phyloP scores from a whole-genome alignment of 1,140 invertebrate species.

The Myzus persicae region DNA sequence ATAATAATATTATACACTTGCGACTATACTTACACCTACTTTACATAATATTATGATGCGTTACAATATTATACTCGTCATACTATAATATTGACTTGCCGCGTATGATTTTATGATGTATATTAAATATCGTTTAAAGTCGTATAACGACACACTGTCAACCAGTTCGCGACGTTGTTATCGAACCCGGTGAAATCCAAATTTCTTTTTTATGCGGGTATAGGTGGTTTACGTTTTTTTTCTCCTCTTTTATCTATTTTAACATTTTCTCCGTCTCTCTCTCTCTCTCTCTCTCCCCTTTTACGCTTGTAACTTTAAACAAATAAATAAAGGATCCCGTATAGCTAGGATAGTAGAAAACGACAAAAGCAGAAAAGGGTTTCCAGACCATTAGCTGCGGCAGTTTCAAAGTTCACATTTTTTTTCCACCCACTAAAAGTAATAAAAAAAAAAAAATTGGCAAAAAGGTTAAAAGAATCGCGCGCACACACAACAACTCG shows the following conservation, averaged over 20 bases:
- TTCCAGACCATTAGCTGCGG: conserved; percentile 48
- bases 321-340: conserved; percentile 32
- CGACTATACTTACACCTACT: no score
- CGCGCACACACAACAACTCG: neutral
- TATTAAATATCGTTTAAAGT: conserved; percentile 15
- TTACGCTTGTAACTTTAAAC: conserved; percentile 16
- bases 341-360: conserved; percentile 47
- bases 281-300: neutral
- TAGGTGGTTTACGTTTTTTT: neutral
- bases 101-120: neutral
- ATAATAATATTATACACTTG: neutral
- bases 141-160: neutral
- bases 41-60: neutral
- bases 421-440: neutral
- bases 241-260: neutral
- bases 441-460: conserved; percentile 44
- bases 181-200: neutral
- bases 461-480: conserved; percentile 50
- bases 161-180: conserved; percentile 2
- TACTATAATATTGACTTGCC: neutral
- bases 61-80: neutral
- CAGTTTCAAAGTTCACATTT: conserved; percentile 50
- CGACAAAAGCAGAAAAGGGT: conserved; percentile 48
- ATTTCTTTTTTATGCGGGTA: neutral
- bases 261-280: neutral